phyloP scores from a whole-genome alignment of 2,888 invertebrate species.

The Nasonia oneida region DNA sequence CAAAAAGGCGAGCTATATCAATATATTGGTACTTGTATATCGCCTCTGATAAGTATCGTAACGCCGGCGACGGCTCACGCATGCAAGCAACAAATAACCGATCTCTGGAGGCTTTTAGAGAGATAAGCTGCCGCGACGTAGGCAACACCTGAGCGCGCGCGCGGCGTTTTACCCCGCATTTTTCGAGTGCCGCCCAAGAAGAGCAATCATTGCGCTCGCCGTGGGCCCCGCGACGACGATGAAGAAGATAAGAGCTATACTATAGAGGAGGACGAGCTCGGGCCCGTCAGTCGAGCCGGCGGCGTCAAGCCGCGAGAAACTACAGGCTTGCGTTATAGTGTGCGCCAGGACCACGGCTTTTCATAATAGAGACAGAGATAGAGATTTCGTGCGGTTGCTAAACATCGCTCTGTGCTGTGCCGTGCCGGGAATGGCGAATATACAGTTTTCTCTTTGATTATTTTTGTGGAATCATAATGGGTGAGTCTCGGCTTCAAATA shows the following conservation, averaged over 20 bases:
- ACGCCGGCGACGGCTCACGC: background rate
- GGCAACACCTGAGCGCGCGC: background rate
- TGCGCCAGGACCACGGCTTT: background rate
- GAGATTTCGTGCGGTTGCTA: background rate
- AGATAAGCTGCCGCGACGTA: background rate
- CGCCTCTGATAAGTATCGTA: background rate
- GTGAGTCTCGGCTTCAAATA: background rate
- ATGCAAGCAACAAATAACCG: background rate
- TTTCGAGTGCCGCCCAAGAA: background rate
- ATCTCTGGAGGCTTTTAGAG: conserved; percentile 17
- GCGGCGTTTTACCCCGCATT: background rate
- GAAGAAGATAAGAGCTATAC: background rate
- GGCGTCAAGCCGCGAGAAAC: conserved; percentile 10
- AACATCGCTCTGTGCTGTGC: background rate
- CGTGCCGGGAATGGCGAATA: background rate
- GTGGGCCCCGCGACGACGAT: conserved; percentile 2
- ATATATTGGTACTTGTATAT: background rate
- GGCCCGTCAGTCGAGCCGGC: background rate
- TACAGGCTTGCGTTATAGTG: background rate
- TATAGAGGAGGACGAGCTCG: background rate
- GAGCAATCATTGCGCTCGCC: background rate
- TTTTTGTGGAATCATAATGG: background rate
- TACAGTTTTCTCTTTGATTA: background rate
- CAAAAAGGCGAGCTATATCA: background rate
- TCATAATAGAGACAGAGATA: background rate